A percentile compares a stretch with the other conserved stretches of the same genome.
These are phyloP conservation scores for Caenorhabditis japonica DNA, from an alignment of 2,888 invertebrate species.

Conservation along the genomic window DNA sequence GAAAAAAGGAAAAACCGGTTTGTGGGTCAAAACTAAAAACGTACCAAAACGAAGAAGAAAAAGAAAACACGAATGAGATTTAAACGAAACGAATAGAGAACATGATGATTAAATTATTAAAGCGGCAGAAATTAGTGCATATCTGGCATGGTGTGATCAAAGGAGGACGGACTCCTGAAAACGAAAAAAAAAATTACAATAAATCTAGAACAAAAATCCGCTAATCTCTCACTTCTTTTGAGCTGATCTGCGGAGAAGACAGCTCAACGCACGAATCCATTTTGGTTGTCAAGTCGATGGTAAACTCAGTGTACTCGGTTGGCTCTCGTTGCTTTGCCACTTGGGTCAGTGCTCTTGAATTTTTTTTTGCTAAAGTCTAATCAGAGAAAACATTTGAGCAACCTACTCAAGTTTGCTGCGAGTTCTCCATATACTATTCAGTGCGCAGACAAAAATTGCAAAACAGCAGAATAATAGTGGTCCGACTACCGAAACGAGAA, in stretches of 20 bases:
- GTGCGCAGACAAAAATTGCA: slow-evolving; percentile 66
- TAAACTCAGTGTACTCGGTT: slow-evolving; percentile 60
- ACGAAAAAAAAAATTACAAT: not conserved
- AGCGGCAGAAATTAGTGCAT: slow-evolving; percentile 38
- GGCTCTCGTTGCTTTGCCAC: slow-evolving; percentile 50
- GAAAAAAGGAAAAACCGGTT: not conserved
- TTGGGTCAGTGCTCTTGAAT: slow-evolving; percentile 51
- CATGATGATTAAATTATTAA: not conserved
- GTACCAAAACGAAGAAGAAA: not conserved
- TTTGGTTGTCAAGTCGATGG: slow-evolving; percentile 62
- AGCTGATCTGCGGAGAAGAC: slow-evolving; percentile 59
- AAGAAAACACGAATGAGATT: slow-evolving; percentile 11
- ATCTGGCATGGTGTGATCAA: slow-evolving; percentile 15
- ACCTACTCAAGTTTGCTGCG: slow-evolving; percentile 59
- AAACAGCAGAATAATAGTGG: slow-evolving; percentile 67
- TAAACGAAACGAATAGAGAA: slow-evolving; percentile 3
- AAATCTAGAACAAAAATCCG: not conserved
- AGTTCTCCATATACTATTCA: slow-evolving; percentile 63
- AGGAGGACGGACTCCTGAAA: slow-evolving; percentile 63
- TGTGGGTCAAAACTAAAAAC: not conserved
- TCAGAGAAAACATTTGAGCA: not conserved
- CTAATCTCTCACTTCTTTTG: slow-evolving; percentile 31
- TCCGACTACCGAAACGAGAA: slow-evolving; percentile 62
- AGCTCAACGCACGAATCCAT: slow-evolving; percentile 66
- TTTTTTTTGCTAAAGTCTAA: not conserved